These are phyloP conservation scores for Zaprionus taronus DNA, from an alignment of 1,140 invertebrate genomes.

Conservation along the genomic window DNA sequence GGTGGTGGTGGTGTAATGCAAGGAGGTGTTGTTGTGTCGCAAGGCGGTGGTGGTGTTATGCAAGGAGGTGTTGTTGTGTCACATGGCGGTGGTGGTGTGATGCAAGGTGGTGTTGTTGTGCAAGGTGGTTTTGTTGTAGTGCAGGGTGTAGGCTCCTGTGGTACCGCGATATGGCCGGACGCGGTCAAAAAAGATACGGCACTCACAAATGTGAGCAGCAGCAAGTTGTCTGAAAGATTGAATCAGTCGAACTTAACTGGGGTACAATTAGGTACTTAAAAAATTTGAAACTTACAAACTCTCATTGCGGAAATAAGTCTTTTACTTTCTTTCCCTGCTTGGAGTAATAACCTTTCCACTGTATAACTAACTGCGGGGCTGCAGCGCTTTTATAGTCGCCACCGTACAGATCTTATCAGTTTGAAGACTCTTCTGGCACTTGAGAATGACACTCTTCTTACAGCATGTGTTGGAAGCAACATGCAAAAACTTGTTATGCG, in stretches of 20 bases:
- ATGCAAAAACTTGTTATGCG: constrained; percentile 10
- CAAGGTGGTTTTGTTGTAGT: not conserved
- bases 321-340: constrained; percentile 27
- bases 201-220: constrained; percentile 53
- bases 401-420: constrained; percentile 15
- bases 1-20: constrained; percentile 23
- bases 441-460: constrained; percentile 25
- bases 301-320: constrained; percentile 37
- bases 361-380: constrained; percentile 5
- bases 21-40: not conserved
- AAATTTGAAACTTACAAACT: constrained; percentile 38
- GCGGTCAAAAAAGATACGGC: constrained; percentile 29
- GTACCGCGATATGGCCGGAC: constrained; percentile 18
- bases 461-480: constrained; percentile 21
- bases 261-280: not conserved
- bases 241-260: not conserved
- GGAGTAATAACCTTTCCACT: constrained; percentile 38
- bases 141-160: constrained; percentile 35
- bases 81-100: constrained; percentile 20
- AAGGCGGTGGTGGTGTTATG: not conserved
- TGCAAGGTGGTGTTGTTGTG: constrained; percentile 27
- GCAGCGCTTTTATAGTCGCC: constrained; percentile 33
- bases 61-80: not conserved
- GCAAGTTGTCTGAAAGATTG: constrained; percentile 46
- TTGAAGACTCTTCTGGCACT: constrained; percentile 24